Conservation (phyloP, 64 coral and sea anemone species). For the Trachythela sp. region DNA sequence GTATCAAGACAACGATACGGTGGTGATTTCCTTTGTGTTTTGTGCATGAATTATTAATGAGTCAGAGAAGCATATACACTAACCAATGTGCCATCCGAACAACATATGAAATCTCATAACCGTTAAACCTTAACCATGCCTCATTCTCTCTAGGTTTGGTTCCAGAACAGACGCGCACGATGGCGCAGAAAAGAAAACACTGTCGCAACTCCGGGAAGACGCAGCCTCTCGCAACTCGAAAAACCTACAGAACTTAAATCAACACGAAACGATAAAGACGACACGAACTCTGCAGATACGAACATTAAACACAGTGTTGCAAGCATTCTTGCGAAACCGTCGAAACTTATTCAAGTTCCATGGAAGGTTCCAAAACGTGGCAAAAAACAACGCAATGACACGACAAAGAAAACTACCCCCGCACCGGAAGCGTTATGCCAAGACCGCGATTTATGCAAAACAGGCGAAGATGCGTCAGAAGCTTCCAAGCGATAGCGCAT, state of each 20-base stretch:
- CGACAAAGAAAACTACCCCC: not conserved
- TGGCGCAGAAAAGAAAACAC: conserved; percentile 2
- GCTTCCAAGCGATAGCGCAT: not conserved
- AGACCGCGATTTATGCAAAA: not conserved
- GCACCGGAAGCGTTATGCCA: not conserved
- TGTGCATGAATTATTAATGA: no score
- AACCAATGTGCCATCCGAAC: no score
- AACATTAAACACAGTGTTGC: conserved; percentile 13
- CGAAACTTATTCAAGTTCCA: conserved; percentile 12
- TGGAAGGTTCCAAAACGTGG: conserved; percentile 11
- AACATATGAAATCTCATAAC: no score
- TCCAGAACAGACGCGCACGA: not conserved
- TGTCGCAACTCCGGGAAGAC: not conserved
- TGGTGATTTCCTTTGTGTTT: no score
- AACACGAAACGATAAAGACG: not conserved
- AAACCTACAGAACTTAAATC: not conserved
- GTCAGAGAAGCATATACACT: no score
- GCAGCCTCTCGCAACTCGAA: not conserved
- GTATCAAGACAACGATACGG: no score
- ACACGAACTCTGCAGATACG: not conserved
- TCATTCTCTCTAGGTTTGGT: not conserved
- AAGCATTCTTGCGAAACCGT: conserved; percentile 3
- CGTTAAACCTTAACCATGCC: not conserved
- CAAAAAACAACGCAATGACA: not conserved
- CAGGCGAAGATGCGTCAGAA: not conserved